Base-by-base conservation (phyloP, 2,888 invertebrate species). In the Netelia melanura region DNA sequence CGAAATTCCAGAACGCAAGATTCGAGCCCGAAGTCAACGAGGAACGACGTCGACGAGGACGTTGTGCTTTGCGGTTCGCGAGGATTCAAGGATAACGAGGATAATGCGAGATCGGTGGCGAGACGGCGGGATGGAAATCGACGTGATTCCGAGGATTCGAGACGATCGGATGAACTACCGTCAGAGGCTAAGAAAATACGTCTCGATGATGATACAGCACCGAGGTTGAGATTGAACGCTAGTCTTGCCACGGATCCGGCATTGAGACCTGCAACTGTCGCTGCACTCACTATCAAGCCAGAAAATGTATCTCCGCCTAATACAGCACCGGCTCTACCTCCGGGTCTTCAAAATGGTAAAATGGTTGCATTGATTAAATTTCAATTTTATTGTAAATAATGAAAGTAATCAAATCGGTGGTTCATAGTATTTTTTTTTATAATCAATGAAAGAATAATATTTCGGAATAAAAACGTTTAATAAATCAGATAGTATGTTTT, bases 191-290 rank as follows among this genome's bases (percentile, higher is more conserved):
- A 93, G 83, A 93, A 92, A 86, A 89, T 90, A 77, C 90, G 92
- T 78, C 91, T 92, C 79, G 92, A 92, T 83, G 93, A 94, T 64
- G 93, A 93, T 54, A 90, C 91, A 30, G 87, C 91, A 44, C 97
- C 97, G 88, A 96, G 96, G 90, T 94, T 97, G 90, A 96, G 97
- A 87, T 95, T 97, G 88, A 97, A 97, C 94, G 94, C 97, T 84
- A 96, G 96, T 92, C 95, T 98, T 88, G 97, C 97, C 75, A 97
- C 97, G 56, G 97, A 97, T 94, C 97, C 98, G 2, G 97, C 97
- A 11, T 94, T 97, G 25, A 96, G 96, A 87, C 96, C 96, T 44
- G 96, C 96, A 88, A 95, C 96, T 72, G 95, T 96, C 86, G 94
- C 95, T 89, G 92, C 93, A 68, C 92, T 94, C 77, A 93, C 93